Evolutionary conservation across 2,797 vertebrate genomes (phyloP), one percentile per base, ranked within the genome.

Genomic region (Bovichtus diacanthus): DNA sequence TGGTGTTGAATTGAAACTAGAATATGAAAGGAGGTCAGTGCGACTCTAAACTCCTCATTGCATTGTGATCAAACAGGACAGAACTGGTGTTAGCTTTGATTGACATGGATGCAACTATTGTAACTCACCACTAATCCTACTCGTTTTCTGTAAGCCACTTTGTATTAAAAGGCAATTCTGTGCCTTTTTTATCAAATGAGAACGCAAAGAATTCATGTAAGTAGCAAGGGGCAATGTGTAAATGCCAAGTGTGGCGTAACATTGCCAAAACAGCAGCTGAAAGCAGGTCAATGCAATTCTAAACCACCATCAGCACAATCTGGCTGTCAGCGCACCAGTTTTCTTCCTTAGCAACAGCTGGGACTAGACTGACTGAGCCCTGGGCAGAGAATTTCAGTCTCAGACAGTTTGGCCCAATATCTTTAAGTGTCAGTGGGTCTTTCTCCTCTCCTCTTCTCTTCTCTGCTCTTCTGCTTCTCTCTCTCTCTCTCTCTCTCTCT

Each of bases 341-440:
- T 87, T 66, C 82, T 88, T 81, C 80, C 85, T 68, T 83, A 78
- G 90, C 85, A 91, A 85, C 87, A 92, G 89, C 86, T 89, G 80
- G 53, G 76, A 80, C 77, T 1, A 63, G 81, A 74, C 86, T 29
- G 75, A 78, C 63, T 15, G 74, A 85, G 82, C 84, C 76, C 70
- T 39, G 71, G 79, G 85, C 85, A 73, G 34, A 77, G 66, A 49
- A 80, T 71, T 56, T 67, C 59, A 47, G 47, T 76, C 74, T 71
- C 84, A 88, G 80, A 88, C 88, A 81, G 63, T 86, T 78, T 87
- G 84, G 74, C 88, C 81, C 82, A 69, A 66, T 70, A 59, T 88
- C 62, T 73, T 4, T 56, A 29, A 82, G 80, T 90, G 87, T 89
- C 84, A 89, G 44, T 68, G 31, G 82, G 81, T 72, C 81, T 70